These are phyloP conservation scores for Schlechtendalia chinensis DNA, from an alignment of 1,140 invertebrate species.

Conservation along the genomic window DNA sequence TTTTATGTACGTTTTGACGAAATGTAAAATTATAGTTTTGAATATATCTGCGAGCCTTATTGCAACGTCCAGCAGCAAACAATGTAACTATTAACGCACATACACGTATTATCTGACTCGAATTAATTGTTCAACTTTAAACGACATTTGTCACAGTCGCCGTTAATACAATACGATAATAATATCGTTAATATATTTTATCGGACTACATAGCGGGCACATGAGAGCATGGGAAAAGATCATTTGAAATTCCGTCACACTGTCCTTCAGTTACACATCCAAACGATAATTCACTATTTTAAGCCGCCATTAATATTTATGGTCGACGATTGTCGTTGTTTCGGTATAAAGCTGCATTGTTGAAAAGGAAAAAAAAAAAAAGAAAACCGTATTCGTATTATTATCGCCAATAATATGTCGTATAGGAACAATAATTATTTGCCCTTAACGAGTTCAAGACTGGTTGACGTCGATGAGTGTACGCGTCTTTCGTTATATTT, in stretches of 20 bases:
- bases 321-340: slow-evolving; percentile 3
- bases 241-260: background rate
- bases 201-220: background rate
- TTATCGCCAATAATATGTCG: background rate
- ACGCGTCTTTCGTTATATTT: background rate
- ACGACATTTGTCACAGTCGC: too few species aligned
- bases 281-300: slow-evolving; percentile 1
- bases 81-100: too few species aligned
- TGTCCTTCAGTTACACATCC: too few species aligned
- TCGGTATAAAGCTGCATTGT: background rate
- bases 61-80: too few species aligned
- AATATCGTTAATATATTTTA: too few species aligned
- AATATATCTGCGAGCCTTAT: too few species aligned
- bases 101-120: too few species aligned
- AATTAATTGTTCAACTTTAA: too few species aligned
- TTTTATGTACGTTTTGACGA: too few species aligned
- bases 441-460: slow-evolving; percentile 9
- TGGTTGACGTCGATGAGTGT: slow-evolving; percentile 1
- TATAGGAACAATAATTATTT: slow-evolving; percentile 17
- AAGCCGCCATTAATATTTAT: background rate
- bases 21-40: too few species aligned
- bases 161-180: too few species aligned
- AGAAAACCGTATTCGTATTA: background rate
- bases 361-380: background rate
- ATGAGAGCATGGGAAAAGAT: background rate